Conservation (phyloP, 1,140 invertebrate species). For the Harpegnathos saltator region DNA sequence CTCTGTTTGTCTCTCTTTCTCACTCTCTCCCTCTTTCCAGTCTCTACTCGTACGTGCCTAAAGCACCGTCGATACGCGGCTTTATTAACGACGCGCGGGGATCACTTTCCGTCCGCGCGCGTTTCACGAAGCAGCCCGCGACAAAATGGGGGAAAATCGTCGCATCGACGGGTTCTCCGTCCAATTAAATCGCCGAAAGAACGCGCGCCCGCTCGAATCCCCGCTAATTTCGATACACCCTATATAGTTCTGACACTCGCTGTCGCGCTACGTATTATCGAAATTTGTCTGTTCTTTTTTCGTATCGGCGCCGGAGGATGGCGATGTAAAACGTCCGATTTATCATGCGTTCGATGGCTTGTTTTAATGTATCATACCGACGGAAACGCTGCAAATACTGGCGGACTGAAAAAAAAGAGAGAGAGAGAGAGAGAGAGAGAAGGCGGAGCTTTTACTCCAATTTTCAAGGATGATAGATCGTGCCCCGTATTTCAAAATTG, state of each 20-base stretch:
- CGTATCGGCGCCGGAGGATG: conserved; percentile 1
- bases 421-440: no score
- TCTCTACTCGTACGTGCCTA: no score
- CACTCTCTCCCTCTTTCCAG: no score
- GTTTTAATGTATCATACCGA: conserved; percentile 55
- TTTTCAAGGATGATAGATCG: conserved; percentile 62
- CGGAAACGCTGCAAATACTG: conserved; percentile 54
- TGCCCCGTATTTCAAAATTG: conserved; percentile 55
- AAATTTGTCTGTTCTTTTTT: conserved; percentile 12
- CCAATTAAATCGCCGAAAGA: no score
- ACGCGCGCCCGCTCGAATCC: not conserved
- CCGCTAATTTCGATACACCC: not conserved
- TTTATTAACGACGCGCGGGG: no score
- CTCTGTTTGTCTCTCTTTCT: no score
- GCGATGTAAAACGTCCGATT: conserved; percentile 55
- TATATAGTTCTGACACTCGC: not conserved
- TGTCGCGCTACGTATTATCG: conserved; percentile 27
- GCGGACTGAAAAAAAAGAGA: conserved; percentile 33
- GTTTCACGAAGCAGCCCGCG: no score
- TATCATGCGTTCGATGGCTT: conserved; percentile 59
- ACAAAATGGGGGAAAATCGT: no score
- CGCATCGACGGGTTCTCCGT: no score
- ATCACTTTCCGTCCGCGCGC: no score
- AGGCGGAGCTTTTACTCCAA: conserved; percentile 57
- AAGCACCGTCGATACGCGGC: no score